These are phyloP conservation scores for Neodiprion pinetum DNA, from an alignment of 1,140 invertebrate genomes.

Conservation along the genomic window DNA sequence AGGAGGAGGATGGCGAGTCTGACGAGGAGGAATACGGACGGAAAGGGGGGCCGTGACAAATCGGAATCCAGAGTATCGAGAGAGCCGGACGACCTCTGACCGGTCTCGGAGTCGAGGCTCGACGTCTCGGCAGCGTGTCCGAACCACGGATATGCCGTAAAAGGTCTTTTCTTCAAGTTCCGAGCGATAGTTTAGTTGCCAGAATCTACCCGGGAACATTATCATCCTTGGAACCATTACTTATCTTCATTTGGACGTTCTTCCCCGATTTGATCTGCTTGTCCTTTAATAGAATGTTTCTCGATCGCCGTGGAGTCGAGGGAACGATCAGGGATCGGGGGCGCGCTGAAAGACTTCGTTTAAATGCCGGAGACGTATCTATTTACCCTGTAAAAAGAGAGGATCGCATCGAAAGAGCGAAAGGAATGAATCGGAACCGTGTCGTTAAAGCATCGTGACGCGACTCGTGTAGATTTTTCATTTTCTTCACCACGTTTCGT, in stretches of 20 bases:
- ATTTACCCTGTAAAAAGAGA: too few species aligned
- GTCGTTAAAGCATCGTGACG: too few species aligned
- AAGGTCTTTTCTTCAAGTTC: too few species aligned
- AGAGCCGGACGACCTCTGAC: conserved; percentile 7
- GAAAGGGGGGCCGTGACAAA: conserved; percentile 1
- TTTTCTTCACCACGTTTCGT: too few species aligned
- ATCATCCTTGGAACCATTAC: neutral
- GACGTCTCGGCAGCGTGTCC: neutral
- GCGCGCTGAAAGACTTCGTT: too few species aligned
- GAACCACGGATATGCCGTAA: neutral
- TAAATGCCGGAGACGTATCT: too few species aligned
- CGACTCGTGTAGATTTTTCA: too few species aligned
- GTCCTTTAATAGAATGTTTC: conserved; percentile 2
- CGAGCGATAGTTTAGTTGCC: neutral
- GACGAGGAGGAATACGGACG: neutral
- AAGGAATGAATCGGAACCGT: too few species aligned
- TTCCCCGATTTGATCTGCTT: neutral
- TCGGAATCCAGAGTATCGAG: conserved; percentile 17
- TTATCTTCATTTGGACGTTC: neutral
- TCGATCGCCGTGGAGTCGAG: neutral
- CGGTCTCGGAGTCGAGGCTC: neutral
- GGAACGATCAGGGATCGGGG: neutral
- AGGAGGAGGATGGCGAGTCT: neutral
- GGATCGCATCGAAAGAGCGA: too few species aligned
- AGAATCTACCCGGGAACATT: neutral